Evolutionary conservation across 1,140 invertebrate genomes (phyloP), one percentile per base, ranked within the genome.

Genomic region (Pseudachorutes palmiensis): DNA sequence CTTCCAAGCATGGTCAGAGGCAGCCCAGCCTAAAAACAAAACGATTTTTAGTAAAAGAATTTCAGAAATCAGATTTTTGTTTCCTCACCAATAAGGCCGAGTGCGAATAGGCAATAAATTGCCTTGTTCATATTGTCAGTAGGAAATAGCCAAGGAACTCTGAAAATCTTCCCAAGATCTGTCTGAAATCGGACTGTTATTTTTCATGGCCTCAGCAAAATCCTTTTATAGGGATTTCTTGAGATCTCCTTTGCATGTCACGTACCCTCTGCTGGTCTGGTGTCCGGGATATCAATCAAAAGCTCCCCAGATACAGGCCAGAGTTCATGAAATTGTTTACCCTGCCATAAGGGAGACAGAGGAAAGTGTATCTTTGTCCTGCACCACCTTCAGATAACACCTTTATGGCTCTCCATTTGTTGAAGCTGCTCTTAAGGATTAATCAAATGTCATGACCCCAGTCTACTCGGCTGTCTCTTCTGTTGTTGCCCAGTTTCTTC

Each of bases 41-140:
- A n/a, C n/a, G n/a, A n/a, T n/a, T n/a, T n/a, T n/a, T n/a, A n/a
- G n/a, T n/a, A n/a, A n/a, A n/a, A n/a, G n/a, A n/a, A n/a, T n/a
- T n/a, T n/a, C n/a, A n/a, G n/a, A n/a, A n/a, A n/a, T n/a, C n/a
- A n/a, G n/a, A n/a, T n/a, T n/a, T n/a, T n/a, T n/a, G n/a, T n/a
- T n/a, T n/a, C n/a, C 63, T 68, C 64, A 72, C 71, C 71, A 62
- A 72, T 63, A 36, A 72, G 55, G 64, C 68, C 66, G 19, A 72
- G 32, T n/a, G 62, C 63, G 14, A 68, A 29, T 24, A 72, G 51
- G 41, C 63, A 61, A 48, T 64, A n/a, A 45, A 59, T 65, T 28
- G 66, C 68, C 71, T 66, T 72, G 68, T 70, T 72, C 59, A 19
- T 66, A 28, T 12, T 33, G 30, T 57, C 30, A 41, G 5, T 41